phyloP scores from a whole-genome alignment of 2,888 invertebrate genomes.

The Diaprepes abbreviatus region DNA sequence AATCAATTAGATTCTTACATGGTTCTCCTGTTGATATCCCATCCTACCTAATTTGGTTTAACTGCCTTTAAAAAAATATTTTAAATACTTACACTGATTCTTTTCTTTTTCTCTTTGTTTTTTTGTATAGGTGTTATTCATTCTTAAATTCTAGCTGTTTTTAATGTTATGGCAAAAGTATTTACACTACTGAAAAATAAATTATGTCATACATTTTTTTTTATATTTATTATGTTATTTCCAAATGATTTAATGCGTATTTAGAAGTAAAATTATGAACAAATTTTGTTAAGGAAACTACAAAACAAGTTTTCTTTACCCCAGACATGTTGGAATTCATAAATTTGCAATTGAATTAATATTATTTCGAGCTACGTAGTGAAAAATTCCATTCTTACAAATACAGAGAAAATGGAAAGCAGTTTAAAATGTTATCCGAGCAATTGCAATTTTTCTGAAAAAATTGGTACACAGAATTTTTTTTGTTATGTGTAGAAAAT shows the following conservation, averaged over 20 bases:
- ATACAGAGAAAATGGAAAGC: background rate
- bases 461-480: background rate
- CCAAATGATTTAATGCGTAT: background rate
- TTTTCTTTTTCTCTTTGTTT: constrained; percentile 22
- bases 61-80: constrained; percentile 13
- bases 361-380: background rate
- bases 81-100: constrained; percentile 19
- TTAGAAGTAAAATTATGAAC: background rate
- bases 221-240: background rate
- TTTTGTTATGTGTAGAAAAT: constrained; percentile 10
- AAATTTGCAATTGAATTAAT: constrained; percentile 11
- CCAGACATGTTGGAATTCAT: background rate
- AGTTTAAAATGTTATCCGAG: background rate
- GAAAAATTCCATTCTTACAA: background rate
- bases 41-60: constrained; percentile 17
- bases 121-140: constrained; percentile 24
- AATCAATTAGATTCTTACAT: constrained; percentile 13
- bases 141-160: constrained; percentile 25
- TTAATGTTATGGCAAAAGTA: background rate
- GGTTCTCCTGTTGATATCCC: constrained; percentile 1
- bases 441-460: constrained; percentile 6
- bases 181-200: background rate
- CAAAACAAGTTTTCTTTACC: background rate
- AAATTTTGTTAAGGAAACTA: background rate
- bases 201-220: background rate